Evolutionary conservation across 2,113 vertebrate species (phyloP), one percentile per base, ranked within the genome.

Genomic region (Haliaeetus leucogaster): DNA sequence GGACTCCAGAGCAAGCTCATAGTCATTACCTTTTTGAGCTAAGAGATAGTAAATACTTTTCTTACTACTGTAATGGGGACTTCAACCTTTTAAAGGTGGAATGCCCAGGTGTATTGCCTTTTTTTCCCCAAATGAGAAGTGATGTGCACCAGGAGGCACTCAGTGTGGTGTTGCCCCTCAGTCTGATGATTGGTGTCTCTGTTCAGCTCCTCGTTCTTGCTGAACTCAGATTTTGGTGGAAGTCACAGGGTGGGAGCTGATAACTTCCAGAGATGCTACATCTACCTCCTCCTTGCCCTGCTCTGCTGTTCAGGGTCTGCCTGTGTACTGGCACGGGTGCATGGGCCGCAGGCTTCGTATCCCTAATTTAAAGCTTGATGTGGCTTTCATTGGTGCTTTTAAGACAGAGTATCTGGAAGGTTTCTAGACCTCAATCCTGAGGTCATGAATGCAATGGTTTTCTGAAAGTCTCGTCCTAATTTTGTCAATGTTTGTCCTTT

Each of bases 61-160:
- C 13, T 42, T 38, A 40, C 6, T 2, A 2, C 42, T 92, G 61
- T 8, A 72, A 36, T 32, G 11, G 20, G 27, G 20, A 10, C 25
- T 83, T 50, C 10, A n/a, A 3, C 2, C 52, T 58, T 76, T 45
- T 10, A 40, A 34, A 74, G 38, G 13, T 26, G 20, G 11, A 14
- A 23, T 42, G 6, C 22, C 36, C 11, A 38, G 25, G 7, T 70
- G 5, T 34, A 12, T 71, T 71, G 42, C 10, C 18, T 13, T 8
- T 32, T 29, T 25, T 14, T 53, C 16, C 16, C 2, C 1, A 16
- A 10, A 26, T 21, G 12, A 67, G 25, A 29, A 83, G 32, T 14
- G 19, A 26, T 0, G 0, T 14, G 25, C 53, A 10, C 5, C 9
- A 36, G 52, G 23, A 76, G 27, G 16, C 40, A 13, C 12, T 23